Evolutionary conservation across 2,797 vertebrate species (phyloP).

Genomic region (Tiaroga cobitis): DNA sequence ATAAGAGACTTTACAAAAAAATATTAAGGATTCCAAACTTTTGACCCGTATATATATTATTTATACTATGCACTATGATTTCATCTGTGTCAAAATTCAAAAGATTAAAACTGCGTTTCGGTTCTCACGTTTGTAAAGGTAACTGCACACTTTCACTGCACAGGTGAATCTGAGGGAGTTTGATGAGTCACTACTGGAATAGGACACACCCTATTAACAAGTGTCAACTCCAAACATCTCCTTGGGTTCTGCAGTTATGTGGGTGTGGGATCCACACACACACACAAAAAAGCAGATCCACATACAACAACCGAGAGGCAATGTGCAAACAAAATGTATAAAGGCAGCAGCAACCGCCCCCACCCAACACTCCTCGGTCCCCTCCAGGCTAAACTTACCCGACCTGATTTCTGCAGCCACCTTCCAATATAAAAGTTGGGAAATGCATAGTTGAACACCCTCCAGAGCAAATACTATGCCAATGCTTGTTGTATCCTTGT

Average conservation of each 20-base stretch:
- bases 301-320: constrained; percentile 40
- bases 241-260: constrained; percentile 61
- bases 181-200: constrained; percentile 74
- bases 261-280: constrained; percentile 68
- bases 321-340: constrained; percentile 43
- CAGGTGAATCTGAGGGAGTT: constrained; percentile 49
- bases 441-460: constrained; percentile 14
- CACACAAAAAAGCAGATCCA: constrained; percentile 19
- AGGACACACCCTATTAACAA: constrained; percentile 67
- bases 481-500: constrained; percentile 9
- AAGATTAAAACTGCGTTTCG: background rate
- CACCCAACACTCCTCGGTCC: constrained; percentile 45
- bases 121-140: constrained; percentile 12
- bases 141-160: background rate
- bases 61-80: background rate
- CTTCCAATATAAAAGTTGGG: constrained; percentile 25
- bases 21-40: background rate
- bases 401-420: constrained; percentile 66
- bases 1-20: background rate
- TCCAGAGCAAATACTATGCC: constrained; percentile 47
- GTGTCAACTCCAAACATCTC: constrained; percentile 57
- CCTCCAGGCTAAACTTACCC: constrained; percentile 64
- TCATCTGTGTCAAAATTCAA: background rate
- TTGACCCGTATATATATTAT: background rate
- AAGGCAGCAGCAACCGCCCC: constrained; percentile 58